Conservation (phyloP, 2,888 invertebrate genomes). For the Lampropteryx suffumata region DNA sequence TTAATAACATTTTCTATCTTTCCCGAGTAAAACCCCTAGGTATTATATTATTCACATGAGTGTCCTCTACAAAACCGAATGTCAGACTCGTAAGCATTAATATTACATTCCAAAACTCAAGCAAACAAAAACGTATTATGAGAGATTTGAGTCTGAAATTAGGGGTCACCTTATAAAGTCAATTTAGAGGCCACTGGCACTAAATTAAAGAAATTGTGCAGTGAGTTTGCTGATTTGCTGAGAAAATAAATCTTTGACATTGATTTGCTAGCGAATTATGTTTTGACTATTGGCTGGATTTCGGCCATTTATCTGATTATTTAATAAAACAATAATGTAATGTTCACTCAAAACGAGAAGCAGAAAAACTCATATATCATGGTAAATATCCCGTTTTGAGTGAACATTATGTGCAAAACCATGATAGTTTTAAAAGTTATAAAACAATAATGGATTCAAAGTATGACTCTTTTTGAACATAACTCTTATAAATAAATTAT, state of each 20-base stretch:
- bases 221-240: neutral
- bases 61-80: slow-evolving; percentile 6
- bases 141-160: neutral
- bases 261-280: neutral
- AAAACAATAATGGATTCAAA: too few relatives aligned
- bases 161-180: slow-evolving; percentile 4
- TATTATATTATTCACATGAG: neutral
- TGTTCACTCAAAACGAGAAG: too few relatives aligned
- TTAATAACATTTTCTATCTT: too few relatives aligned
- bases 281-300: too few relatives aligned
- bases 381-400: too few relatives aligned
- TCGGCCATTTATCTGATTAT: too few relatives aligned
- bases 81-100: slow-evolving; percentile 9
- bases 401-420: too few relatives aligned
- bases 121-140: slow-evolving; percentile 12
- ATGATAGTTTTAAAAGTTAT: too few relatives aligned
- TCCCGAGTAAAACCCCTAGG: neutral
- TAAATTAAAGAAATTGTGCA: neutral
- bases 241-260: neutral
- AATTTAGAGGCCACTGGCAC: neutral
- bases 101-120: slow-evolving; percentile 1
- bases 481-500: too few relatives aligned
- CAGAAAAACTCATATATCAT: too few relatives aligned
- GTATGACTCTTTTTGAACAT: too few relatives aligned
- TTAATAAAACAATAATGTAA: too few relatives aligned